Base-by-base conservation (phyloP, 2,888 invertebrate species). In the Leucoma salicis region DNA sequence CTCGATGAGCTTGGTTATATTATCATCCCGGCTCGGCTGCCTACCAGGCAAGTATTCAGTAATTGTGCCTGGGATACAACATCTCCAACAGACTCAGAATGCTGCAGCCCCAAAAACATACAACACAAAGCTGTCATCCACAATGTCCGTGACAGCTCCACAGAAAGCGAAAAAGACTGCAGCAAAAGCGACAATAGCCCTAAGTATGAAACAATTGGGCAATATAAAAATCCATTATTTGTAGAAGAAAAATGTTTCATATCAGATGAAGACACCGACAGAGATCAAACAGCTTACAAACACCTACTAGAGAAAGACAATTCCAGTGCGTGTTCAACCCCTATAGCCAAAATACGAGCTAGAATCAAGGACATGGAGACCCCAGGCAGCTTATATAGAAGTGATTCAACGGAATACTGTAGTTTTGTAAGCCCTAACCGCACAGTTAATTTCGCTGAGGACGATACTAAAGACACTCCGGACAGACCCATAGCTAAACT, bases 381-480 rank as follows among this genome's bases (percentile, higher is more conserved):
- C 0, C 85, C 88, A 12, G 80, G 80, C 36, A 55, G 67, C 0
- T 61, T 89, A 16, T 83, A 90, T 14, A 78, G 78, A 51, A 89
- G 88, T 44, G 90, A 90, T 56, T 90, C 90, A 0, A 90, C 90
- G 0, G 89, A 90, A 61, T 90, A 90, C 51, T 90, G 90, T 48
- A 89, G 88, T 41, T 80, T 90, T 35, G 54, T 86, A 1, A 89
- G 89, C 47, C 89, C 90, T 0, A 85, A 87, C 35, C 70, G 79
- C 5, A 71, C 74, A 12, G 55, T 58, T 3, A 68, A 74, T 48
- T 70, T 78, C 18, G 64, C 45, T 5, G 74, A 66, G 3, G 73
- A 82, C 14, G 69, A 73, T 1, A 71, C 64, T 46, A 81, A 67
- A 39, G 74, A 63, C 39, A 81, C 67, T 50, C 39, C 41, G 6